Base-by-base conservation (phyloP, 2,797 vertebrate species). In the Caiman crocodilus region DNA sequence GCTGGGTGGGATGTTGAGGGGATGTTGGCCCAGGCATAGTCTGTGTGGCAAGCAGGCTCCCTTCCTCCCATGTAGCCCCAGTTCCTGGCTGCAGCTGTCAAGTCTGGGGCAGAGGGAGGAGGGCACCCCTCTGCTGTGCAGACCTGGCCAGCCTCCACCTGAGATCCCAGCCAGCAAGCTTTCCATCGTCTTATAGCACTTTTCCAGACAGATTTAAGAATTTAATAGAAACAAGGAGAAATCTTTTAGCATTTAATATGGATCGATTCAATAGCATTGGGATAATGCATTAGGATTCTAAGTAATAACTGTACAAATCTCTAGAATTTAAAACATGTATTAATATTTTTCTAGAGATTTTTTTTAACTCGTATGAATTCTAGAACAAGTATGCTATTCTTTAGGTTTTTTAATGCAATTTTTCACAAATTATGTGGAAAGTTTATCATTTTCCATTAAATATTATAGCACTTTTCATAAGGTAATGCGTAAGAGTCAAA, bases 371-470 rank as follows among this genome's bases (percentile, higher is more conserved):
- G 56, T 16, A 6, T 2, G 42, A 73, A 26, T 0, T 85, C 56
- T 50, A 77, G 67, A 73, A 85, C 26, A 2, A 81, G 61, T 9
- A 1, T 56, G 42, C 26, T 2, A 76, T 88, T 59, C 25, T 79
- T 67, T 64, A 14, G 56, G 94, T 25, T 2, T 28, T 92, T 88
- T 82, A 77, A 90, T 9, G 81, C 50, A 5, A 16, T 60, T 50
- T 13, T 28, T 65, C 59, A 42, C 74, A 80, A 84, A 26, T 82
- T 26, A 50, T 7, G 0, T 3, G 61, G 83, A 67, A 94, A 82
- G 55, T 32, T 95, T 93, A 94, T 89, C 65, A 74, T 64, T 87
- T 79, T 82, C 90, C 63, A 21, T 73, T 82, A 79, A 94, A 85
- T n/a, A 17, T 50, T 88, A 79, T 7, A 50, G 18, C 50, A 88